These are phyloP conservation scores for Phrynocephalus forsythii DNA, from an alignment of 2,797 vertebrate genomes.

Conservation along the genomic window DNA sequence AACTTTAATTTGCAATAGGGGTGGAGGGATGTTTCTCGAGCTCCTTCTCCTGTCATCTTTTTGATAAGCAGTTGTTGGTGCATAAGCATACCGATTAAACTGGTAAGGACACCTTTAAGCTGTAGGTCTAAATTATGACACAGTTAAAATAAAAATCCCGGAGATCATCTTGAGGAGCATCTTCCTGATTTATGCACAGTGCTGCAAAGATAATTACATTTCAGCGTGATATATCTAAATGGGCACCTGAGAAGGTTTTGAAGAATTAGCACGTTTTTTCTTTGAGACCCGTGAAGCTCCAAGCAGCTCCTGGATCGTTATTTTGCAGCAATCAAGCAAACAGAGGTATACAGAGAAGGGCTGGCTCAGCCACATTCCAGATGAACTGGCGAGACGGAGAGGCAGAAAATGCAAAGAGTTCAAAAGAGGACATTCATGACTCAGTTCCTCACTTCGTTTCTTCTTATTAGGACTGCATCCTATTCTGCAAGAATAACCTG, in stretches of 20 bases:
- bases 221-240: conserved; percentile 72
- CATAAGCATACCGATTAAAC: conserved; percentile 73
- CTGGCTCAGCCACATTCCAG: conserved; percentile 3
- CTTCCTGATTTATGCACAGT: conserved; percentile 77
- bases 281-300: conserved; percentile 52
- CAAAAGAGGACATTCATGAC: neutral
- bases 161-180: conserved; percentile 72
- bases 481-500: neutral
- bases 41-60: conserved; percentile 46
- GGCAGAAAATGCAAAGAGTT: neutral
- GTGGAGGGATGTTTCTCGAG: neutral
- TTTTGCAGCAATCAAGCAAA: conserved; percentile 47
- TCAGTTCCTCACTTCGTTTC: neutral
- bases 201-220: conserved; percentile 78
- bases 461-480: neutral
- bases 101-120: conserved; percentile 80
- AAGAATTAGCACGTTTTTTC: conserved; percentile 64
- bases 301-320: conserved; percentile 56
- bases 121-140: conserved; percentile 75
- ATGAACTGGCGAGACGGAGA: neutral
- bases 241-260: conserved; percentile 60
- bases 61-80: conserved; percentile 68
- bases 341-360: conserved; percentile 35
- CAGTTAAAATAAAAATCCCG: conserved; percentile 68
- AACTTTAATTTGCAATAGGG: neutral